Conservation (phyloP, 2,888 invertebrate species). For the Sisyra nigra region DNA sequence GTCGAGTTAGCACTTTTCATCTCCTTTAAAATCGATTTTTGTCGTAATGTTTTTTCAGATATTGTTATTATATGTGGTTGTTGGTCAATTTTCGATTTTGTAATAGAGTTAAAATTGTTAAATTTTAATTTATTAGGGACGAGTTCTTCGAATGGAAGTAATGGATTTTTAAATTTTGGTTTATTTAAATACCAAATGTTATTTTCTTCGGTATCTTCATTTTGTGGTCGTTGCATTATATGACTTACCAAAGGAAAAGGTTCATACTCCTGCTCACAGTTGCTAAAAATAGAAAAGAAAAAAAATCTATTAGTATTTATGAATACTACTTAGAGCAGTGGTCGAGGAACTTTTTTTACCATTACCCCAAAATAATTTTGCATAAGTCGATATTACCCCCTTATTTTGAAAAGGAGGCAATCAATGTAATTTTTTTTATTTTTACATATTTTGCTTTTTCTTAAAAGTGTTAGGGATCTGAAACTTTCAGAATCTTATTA, state of each 20-base stretch:
- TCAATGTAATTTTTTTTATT: too few species aligned
- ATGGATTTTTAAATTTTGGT: slow-evolving; percentile 14
- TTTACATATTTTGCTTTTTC: too few species aligned
- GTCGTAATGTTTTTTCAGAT: slow-evolving; percentile 15
- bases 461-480: too few species aligned
- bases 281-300: slow-evolving; percentile 17
- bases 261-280: slow-evolving; percentile 26
- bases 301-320: too few species aligned
- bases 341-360: too few species aligned
- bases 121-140: slow-evolving; percentile 8
- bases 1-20: slow-evolving; percentile 40
- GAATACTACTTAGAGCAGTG: too few species aligned
- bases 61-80: not conserved
- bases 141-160: slow-evolving; percentile 5
- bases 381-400: too few species aligned
- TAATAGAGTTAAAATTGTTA: slow-evolving; percentile 7
- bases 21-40: slow-evolving; percentile 28
- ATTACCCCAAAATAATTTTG: too few species aligned
- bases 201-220: slow-evolving; percentile 5
- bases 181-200: slow-evolving; percentile 23
- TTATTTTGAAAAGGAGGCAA: too few species aligned
- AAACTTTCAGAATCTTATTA: too few species aligned
- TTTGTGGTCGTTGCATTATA: slow-evolving; percentile 33
- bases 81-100: slow-evolving; percentile 4
- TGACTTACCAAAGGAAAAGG: slow-evolving; percentile 48